phyloP scores from a whole-genome alignment of 2,797 vertebrate species.

The Gadopsis bispinosus region DNA sequence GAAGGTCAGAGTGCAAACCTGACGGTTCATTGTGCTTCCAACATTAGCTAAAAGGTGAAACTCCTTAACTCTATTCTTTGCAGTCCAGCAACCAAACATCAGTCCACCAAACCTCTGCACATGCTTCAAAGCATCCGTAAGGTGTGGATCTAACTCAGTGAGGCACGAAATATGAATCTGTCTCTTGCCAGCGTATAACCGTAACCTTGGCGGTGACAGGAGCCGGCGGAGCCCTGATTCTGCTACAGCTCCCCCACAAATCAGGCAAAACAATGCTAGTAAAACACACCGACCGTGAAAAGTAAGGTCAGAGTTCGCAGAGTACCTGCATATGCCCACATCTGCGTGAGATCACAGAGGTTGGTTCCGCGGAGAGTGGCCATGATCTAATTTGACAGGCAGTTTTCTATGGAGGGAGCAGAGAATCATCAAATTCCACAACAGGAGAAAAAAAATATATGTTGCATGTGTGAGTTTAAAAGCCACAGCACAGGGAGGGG shows the following conservation, averaged over 20 bases:
- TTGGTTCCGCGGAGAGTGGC: background rate
- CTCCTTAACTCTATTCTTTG: slow-evolving; percentile 5
- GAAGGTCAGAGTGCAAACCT: background rate
- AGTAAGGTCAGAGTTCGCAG: slow-evolving; percentile 23
- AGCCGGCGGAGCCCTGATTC: background rate
- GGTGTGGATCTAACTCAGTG: slow-evolving; percentile 16
- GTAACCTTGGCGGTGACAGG: slow-evolving; percentile 47
- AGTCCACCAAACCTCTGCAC: background rate
- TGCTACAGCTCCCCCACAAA: slow-evolving; percentile 19
- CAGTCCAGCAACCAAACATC: background rate
- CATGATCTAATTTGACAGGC: slow-evolving; percentile 35
- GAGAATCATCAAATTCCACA: background rate
- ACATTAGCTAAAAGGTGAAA: slow-evolving; percentile 2
- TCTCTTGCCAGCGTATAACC: background rate
- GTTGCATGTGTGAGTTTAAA: background rate
- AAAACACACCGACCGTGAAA: slow-evolving; percentile 35
- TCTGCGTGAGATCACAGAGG: slow-evolving; percentile 2
- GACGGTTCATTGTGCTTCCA: background rate
- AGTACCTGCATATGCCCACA: background rate
- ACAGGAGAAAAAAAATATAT: background rate
- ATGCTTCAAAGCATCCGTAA: slow-evolving; percentile 21
- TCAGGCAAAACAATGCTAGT: slow-evolving; percentile 16
- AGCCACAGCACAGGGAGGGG: no score
- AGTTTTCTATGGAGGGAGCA: background rate
- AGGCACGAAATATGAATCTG: slow-evolving; percentile 32